A percentile compares a stretch with the other conserved stretches of the same genome.
Conservation (phyloP, 1,140 invertebrate species). For the Atta texana region DNA sequence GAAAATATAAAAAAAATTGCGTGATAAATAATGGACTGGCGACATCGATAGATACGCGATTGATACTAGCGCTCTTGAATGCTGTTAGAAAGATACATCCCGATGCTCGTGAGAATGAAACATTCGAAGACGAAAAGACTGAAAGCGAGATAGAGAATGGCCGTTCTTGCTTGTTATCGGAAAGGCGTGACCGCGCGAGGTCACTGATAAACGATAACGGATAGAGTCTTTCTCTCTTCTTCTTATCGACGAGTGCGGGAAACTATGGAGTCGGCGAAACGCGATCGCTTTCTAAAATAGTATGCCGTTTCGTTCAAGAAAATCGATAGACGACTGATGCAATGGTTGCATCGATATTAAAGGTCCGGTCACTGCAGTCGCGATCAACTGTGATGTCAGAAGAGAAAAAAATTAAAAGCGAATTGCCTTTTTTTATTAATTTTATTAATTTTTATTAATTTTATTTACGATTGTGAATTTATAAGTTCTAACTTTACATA, state of each 20-base stretch:
- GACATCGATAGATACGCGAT: neutral
- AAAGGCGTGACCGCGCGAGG: slow-evolving; percentile 76
- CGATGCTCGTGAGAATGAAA: slow-evolving; percentile 30
- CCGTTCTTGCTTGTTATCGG: slow-evolving; percentile 67
- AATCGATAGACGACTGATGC: slow-evolving; percentile 45
- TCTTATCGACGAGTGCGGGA: slow-evolving; percentile 58
- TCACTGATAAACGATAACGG: slow-evolving; percentile 77
- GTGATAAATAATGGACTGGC: neutral
- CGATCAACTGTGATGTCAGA: neutral
- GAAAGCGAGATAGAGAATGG: slow-evolving; percentile 20
- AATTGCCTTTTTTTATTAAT: neutral
- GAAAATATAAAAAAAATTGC: neutral
- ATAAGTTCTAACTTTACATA: neutral
- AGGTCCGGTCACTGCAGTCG: neutral
- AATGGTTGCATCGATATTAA: slow-evolving; percentile 32
- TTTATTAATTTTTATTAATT: neutral
- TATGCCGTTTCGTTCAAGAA: slow-evolving; percentile 36
- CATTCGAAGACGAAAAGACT: slow-evolving; percentile 16
- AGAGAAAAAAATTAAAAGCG: neutral
- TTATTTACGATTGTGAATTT: neutral
- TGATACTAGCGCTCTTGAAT: slow-evolving; percentile 31
- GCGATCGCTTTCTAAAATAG: slow-evolving; percentile 74
- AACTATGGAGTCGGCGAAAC: slow-evolving; percentile 53
- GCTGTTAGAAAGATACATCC: slow-evolving; percentile 25
- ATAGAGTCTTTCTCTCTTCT: slow-evolving; percentile 38